Base-by-base conservation (phyloP, 2,113 vertebrate genomes). In the Nesogale talazaci region DNA sequence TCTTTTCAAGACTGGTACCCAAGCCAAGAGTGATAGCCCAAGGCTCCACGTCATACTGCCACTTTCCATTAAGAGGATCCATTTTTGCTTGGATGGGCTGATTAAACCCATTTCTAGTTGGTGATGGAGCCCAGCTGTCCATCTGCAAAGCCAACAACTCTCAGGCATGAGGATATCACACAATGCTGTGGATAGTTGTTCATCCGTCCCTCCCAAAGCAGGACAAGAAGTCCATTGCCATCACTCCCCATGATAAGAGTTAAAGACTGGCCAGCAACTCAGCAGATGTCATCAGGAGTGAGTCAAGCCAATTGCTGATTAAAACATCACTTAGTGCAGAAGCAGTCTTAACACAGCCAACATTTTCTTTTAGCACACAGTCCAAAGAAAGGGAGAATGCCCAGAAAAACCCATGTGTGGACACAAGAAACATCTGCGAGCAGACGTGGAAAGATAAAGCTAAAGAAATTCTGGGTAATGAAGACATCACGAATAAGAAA, bases 271-370 rank as follows among this genome's bases (percentile, higher is more conserved):
- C 81, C 84, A 86, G 83, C 80, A 94, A 31, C 34, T 11, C 15
- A 83, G 70, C 61, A 94, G 88, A 88, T 85, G 88, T 92, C 94
- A 94, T 27, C 76, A 85, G 46, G 20, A 78, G 56, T 90, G 56
- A 90, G 29, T 52, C 7, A 69, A 84, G 69, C 59, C 82, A 89
- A 36, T 31, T 72, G n/a, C 36, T 88, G 34, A 88, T 90, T 92
- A 88, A 92, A 94, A 84, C 42, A 82, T 89, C 46, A 80, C 75
- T 29, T 6, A 79, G 27, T 87, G 63, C 57, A 84, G 82, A 89
- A 92, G 83, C 46, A 69, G 63, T n/a, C 38, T 93, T 38, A 42
- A 40, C 34, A 86, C 34, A 59, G 87, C 59, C 90, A 92, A 42
- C 22, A 23, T 72, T 78, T 70, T 52, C 23, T 56, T 88, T n/a